These are phyloP conservation scores for Nemapogon koenigi DNA, from an alignment of 2,888 invertebrate species.

Conservation along the genomic window DNA sequence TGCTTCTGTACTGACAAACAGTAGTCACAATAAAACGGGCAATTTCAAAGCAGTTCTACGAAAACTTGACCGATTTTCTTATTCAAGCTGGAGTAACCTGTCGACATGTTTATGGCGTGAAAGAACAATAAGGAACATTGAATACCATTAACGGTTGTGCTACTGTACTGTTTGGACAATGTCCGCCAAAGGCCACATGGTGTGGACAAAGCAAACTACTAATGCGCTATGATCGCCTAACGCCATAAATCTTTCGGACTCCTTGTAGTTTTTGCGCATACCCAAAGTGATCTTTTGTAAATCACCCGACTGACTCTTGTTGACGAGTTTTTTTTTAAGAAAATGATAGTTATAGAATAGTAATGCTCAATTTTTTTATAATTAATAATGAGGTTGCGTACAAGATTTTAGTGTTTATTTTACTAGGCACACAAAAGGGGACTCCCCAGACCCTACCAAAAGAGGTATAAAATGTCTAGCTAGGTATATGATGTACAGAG, in stretches of 20 bases:
- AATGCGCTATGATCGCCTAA: conserved; percentile 56
- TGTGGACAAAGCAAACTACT: conserved; percentile 51
- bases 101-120: conserved; percentile 51
- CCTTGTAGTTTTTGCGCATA: conserved; percentile 30
- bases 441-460: too few species aligned
- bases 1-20: background rate
- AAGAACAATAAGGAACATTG: conserved; percentile 37
- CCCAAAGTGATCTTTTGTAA: too few species aligned
- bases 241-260: conserved; percentile 50
- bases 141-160: conserved; percentile 20
- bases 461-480: too few species aligned
- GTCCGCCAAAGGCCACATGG: conserved; percentile 41
- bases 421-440: too few species aligned
- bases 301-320: too few species aligned
- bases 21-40: conserved; percentile 1
- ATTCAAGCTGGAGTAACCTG: conserved; percentile 30
- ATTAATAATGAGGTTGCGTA: too few species aligned
- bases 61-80: conserved; percentile 3
- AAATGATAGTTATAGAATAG: too few species aligned
- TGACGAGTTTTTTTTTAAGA: too few species aligned
- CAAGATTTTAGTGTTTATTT: too few species aligned
- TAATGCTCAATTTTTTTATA: too few species aligned
- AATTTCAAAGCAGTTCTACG: conserved; percentile 6
- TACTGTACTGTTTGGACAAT: conserved; percentile 32
- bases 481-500: too few species aligned